Evolutionary conservation across 2,113 vertebrate species (phyloP).

Genomic region (Semnornis frantzii): DNA sequence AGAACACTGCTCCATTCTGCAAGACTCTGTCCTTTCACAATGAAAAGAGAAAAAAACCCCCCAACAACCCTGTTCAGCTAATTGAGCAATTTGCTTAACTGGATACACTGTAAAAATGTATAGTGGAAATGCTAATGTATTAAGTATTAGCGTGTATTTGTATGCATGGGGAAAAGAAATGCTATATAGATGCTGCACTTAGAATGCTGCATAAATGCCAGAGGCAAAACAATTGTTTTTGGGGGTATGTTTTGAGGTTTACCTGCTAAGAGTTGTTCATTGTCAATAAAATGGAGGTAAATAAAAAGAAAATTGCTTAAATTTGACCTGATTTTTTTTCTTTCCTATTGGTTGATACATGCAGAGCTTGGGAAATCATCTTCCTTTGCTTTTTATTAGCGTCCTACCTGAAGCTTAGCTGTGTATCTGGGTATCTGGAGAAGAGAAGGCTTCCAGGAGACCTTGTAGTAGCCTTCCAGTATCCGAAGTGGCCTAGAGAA

Average conservation of each 20-base stretch:
- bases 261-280: slow-evolving; percentile 5
- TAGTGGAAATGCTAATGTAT: slow-evolving; percentile 54
- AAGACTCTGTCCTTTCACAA: slow-evolving; percentile 48
- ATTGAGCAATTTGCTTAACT: slow-evolving; percentile 67
- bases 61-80: slow-evolving; percentile 15
- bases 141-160: slow-evolving; percentile 49
- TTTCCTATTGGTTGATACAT: neutral
- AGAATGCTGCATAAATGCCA: slow-evolving; percentile 23
- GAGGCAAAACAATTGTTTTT: slow-evolving; percentile 56
- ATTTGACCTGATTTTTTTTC: neutral
- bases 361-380: neutral
- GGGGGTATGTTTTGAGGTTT: slow-evolving; percentile 42
- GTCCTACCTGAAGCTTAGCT: neutral
- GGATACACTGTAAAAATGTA: slow-evolving; percentile 44
- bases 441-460: too few relatives aligned
- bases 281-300: slow-evolving; percentile 28
- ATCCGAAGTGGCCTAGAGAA: too few relatives aligned
- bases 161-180: slow-evolving; percentile 14
- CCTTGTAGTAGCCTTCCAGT: too few relatives aligned
- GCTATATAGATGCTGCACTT: slow-evolving; percentile 18
- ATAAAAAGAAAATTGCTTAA: slow-evolving; percentile 33
- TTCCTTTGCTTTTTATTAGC: neutral
- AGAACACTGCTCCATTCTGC: slow-evolving; percentile 22
- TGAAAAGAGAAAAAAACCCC: slow-evolving; percentile 36
- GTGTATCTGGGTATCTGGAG: neutral